Base-by-base conservation (phyloP, 2,888 invertebrate genomes). In the Heliconius sara region DNA sequence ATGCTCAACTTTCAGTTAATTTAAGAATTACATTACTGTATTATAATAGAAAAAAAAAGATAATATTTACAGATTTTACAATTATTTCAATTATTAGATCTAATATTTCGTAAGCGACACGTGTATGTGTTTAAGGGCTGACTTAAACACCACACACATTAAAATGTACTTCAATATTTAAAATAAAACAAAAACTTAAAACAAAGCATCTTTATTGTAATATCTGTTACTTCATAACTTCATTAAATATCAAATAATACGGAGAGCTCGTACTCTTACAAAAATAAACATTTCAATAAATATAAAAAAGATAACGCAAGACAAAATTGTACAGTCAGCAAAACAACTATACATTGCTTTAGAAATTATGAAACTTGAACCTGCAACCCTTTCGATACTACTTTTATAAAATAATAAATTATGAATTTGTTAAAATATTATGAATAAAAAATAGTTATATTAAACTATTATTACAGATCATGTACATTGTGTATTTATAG, bases 281-380 rank as follows among this genome's bases (percentile, higher is more conserved):
- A 93, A 93, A 94, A 94, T 95, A 94, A 95, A 94, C 92, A 92
- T 93, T 92, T 91, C 87, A 93, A 93, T 94, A 93, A 93, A 93
- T 92, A 93, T 89, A 89, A 86, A 57, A 88, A 85, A 84, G 80
- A 83, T 82, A 79, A 79, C 80, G 79, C 78, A 75, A 78, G 77
- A 78, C 80, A 52, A 75, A 70, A 57, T 57, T 66, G 80, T 81
- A 80, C 82, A 83, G 74, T 80, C 81, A 80, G 81, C 70, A 66
- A 78, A 76, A 78, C 52, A 79, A 65, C 25, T 27, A 12, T n/a
- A 39, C 4, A 1, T 19, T 39, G n/a, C 22, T 39, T 39, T 22
- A n/a, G 68, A 39, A 68, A n/a, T 22, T 68, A 10, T 39, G 1
- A 6, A 10, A 68, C 22, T 39, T 43, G 68, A 68, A 68, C 68